Conservation (phyloP, 2,888 invertebrate species). For the Drosophila acutilabella region DNA sequence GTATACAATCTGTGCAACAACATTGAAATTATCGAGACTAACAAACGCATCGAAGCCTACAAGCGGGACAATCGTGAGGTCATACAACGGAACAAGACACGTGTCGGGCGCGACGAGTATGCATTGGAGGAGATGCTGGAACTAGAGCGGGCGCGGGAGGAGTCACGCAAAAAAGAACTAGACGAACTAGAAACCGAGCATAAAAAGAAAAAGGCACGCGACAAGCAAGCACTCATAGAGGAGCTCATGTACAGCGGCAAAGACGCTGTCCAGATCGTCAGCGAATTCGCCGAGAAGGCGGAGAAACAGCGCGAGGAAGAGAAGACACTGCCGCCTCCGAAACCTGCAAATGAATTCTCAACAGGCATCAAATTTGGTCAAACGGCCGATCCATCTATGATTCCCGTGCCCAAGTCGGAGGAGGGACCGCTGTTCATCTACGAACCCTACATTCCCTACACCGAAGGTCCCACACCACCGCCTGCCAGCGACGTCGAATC, state of each 20-base stretch:
- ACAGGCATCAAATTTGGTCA: conserved; percentile 93
- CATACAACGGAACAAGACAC: conserved; percentile 92
- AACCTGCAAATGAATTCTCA: conserved; percentile 90
- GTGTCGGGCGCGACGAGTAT: conserved; percentile 92
- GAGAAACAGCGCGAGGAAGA: conserved; percentile 89
- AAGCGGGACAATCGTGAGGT: conserved; percentile 95
- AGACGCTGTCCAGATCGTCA: conserved; percentile 94
- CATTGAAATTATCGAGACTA: conserved; percentile 94
- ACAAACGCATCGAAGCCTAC: conserved; percentile 95
- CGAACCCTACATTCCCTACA: conserved; percentile 86
- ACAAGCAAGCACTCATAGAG: conserved; percentile 96
- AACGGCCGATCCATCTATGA: conserved; percentile 87
- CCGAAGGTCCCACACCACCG: conserved; percentile 92
- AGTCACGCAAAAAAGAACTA: conserved; percentile 90
- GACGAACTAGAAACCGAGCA: conserved; percentile 88
- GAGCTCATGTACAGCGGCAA: conserved; percentile 97
- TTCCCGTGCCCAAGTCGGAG: conserved; percentile 90
- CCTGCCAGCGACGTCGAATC: conserved; percentile 87
- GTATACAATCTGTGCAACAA: conserved; percentile 96
- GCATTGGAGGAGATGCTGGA: conserved; percentile 94
- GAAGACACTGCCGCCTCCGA: conserved; percentile 83
- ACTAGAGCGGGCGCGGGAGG: conserved; percentile 91
- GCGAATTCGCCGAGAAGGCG: conserved; percentile 90
- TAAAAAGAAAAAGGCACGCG: conserved; percentile 92
- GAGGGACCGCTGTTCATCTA: conserved; percentile 92